These are phyloP conservation scores for Podiceps cristatus DNA, from an alignment of 2,113 vertebrate species.

Conservation along the genomic window DNA sequence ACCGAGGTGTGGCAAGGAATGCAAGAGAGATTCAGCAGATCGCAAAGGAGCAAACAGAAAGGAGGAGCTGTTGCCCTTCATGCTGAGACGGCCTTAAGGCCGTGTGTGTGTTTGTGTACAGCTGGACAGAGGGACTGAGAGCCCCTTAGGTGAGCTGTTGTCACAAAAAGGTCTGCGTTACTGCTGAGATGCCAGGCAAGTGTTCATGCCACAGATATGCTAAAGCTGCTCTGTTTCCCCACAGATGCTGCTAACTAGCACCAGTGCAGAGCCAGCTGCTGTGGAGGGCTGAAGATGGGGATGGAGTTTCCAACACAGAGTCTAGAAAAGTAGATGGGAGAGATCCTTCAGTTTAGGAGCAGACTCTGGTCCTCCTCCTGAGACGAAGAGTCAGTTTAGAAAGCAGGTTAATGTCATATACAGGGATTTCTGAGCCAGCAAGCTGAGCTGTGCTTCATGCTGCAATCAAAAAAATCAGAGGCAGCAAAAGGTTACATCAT, in stretches of 20 bases:
- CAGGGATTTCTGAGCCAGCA: background rate
- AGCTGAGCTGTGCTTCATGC: background rate
- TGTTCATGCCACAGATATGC: background rate
- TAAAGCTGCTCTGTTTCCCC: background rate
- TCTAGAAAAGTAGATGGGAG: background rate
- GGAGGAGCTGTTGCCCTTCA: background rate
- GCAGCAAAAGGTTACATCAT: slow-evolving; percentile 43
- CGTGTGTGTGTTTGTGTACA: background rate
- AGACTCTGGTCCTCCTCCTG: background rate
- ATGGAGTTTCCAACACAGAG: background rate
- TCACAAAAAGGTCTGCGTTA: background rate
- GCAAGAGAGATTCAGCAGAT: background rate
- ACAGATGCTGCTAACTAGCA: background rate
- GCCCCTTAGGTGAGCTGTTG: background rate
- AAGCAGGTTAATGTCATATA: background rate
- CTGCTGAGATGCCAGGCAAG: background rate
- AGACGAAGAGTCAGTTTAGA: background rate
- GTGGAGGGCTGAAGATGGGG: background rate
- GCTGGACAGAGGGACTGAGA: background rate
- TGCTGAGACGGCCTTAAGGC: background rate
- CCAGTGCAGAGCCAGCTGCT: background rate
- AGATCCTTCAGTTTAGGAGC: background rate
- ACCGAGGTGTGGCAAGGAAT: background rate
- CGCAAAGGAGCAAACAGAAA: background rate
- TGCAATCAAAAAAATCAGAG: slow-evolving; percentile 50